These are phyloP conservation scores for Drosophila oshimai DNA, from an alignment of 1,140 invertebrate genomes.

Conservation along the genomic window DNA sequence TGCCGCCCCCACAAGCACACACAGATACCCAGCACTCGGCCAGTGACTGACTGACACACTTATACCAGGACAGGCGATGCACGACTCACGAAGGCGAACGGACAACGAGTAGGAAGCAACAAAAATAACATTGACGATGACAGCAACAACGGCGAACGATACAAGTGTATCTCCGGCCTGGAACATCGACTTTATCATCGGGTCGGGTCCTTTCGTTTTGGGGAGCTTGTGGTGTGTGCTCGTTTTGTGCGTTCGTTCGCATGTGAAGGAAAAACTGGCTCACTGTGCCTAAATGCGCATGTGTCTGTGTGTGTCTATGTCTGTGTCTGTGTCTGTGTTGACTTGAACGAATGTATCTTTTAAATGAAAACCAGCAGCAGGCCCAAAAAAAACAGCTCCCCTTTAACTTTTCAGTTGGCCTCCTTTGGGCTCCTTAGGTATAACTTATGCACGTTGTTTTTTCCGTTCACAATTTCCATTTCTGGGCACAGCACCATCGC, in stretches of 20 bases:
- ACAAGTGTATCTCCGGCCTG: conserved; percentile 70
- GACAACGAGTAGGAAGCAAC: conserved; percentile 68
- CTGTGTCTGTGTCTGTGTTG: conserved; percentile 22
- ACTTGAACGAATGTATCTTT: conserved; percentile 32
- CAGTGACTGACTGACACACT: conserved; percentile 77
- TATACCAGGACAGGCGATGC: conserved; percentile 48
- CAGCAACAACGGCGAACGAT: conserved; percentile 46
- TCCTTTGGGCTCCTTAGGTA: conserved; percentile 2
- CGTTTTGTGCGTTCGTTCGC: conserved; percentile 59
- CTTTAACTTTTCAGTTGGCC: background rate
- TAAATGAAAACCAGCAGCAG: conserved; percentile 39
- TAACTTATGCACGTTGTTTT: background rate
- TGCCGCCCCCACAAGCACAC: conserved; percentile 35
- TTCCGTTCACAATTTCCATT: conserved; percentile 20
- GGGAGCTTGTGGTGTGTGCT: conserved; percentile 44
- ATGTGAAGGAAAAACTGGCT: conserved; percentile 51
- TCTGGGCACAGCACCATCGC: background rate
- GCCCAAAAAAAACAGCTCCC: background rate
- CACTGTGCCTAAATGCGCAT: conserved; percentile 47
- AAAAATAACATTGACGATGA: conserved; percentile 78
- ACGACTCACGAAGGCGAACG: conserved; percentile 28
- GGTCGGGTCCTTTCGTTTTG: conserved; percentile 65
- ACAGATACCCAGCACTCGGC: conserved; percentile 30
- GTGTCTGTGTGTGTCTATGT: conserved; percentile 11
- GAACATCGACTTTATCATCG: conserved; percentile 76